Percentiles rank a stretch among this genome's conserved stretches.
Conservation (phyloP, 2,888 invertebrate genomes). For the Eristalis tenax region DNA sequence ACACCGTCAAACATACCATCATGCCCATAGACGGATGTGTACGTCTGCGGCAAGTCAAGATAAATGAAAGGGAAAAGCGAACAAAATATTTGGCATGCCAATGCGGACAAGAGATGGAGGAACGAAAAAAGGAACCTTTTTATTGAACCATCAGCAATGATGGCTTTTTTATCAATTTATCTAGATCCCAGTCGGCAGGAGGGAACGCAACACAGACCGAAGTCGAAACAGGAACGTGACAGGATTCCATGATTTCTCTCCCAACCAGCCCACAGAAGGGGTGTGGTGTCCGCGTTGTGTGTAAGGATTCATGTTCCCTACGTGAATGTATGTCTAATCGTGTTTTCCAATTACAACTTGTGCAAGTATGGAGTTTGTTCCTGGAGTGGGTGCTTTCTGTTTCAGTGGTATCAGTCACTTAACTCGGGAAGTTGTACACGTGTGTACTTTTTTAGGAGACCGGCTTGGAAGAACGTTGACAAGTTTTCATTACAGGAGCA, state of each 20-base stretch:
- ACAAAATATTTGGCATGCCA: conserved; percentile 68
- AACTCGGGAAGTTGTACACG: conserved; percentile 6
- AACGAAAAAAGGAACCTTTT: conserved; percentile 35
- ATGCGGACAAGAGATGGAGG: conserved; percentile 20
- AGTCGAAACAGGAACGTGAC: conserved; percentile 69
- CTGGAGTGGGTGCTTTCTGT: conserved; percentile 12
- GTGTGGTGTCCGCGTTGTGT: conserved; percentile 45
- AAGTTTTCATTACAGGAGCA: not conserved
- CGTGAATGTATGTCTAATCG: conserved; percentile 30
- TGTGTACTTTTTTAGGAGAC: not conserved
- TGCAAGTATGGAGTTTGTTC: not conserved
- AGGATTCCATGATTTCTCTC: conserved; percentile 59
- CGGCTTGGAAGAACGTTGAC: not conserved
- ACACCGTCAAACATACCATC: conserved; percentile 46
- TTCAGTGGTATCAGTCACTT: conserved; percentile 41
- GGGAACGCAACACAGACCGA: conserved; percentile 43
- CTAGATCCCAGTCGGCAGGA: conserved; percentile 52
- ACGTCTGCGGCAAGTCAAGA: conserved; percentile 48
- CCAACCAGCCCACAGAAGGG: conserved; percentile 9
- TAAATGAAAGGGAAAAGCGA: conserved; percentile 69
- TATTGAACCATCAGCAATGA: conserved; percentile 71
- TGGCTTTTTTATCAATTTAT: conserved; percentile 72
- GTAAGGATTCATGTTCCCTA: conserved; percentile 51
- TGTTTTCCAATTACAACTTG: conserved; percentile 51
- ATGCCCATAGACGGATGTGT: conserved; percentile 36